Evolutionary conservation across 2,113 vertebrate species (phyloP).

Genomic region (Pygoscelis adeliae): DNA sequence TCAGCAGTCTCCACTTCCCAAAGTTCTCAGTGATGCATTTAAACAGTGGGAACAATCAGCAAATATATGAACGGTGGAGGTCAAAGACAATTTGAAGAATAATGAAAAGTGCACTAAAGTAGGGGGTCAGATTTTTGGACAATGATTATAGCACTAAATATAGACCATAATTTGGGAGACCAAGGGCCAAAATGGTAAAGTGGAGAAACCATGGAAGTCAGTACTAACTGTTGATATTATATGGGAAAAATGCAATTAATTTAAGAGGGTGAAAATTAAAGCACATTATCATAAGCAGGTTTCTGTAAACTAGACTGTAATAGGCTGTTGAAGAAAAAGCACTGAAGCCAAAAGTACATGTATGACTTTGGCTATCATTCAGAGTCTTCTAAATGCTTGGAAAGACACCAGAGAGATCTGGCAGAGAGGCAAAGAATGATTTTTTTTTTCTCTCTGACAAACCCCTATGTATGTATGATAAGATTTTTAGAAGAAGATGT

Average conservation of each 20-base stretch:
- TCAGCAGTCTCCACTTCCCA: background rate
- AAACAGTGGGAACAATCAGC: background rate
- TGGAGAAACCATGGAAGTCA: background rate
- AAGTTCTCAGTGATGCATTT: background rate
- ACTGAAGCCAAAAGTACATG: background rate
- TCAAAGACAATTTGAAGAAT: background rate
- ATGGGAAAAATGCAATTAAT: background rate
- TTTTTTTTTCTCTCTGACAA: background rate
- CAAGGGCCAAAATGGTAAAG: background rate
- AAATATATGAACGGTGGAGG: background rate
- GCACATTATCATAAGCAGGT: background rate
- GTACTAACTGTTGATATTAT: background rate
- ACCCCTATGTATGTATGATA: background rate
- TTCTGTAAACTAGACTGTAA: background rate
- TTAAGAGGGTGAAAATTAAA: slow-evolving; percentile 9
- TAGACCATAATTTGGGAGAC: background rate
- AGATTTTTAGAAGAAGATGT: slow-evolving; percentile 19
- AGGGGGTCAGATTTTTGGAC: background rate
- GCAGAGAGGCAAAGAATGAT: background rate
- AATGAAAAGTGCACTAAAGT: background rate
- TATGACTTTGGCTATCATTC: slow-evolving; percentile 1
- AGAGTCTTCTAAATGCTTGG: background rate
- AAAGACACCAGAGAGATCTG: background rate
- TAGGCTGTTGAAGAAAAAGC: background rate
- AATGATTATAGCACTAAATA: background rate